Evolutionary conservation across 2,888 invertebrate species (phyloP).

Genomic region (Agrotis puta): DNA sequence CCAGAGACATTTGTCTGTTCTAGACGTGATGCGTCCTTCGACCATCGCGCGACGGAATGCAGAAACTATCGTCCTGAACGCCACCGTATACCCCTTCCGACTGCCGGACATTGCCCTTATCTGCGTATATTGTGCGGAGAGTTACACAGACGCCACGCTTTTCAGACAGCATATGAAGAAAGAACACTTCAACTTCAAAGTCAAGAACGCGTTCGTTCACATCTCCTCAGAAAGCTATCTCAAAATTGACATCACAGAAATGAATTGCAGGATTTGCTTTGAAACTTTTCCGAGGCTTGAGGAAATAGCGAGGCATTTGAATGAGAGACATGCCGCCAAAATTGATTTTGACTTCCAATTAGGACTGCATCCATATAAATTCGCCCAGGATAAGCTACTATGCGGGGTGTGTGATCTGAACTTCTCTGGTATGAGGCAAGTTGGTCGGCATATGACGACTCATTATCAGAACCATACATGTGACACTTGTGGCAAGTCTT

Average conservation of each 20-base stretch:
- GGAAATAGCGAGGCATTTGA: slow-evolving; percentile 78
- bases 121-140: slow-evolving; percentile 82
- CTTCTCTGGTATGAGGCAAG: slow-evolving; percentile 76
- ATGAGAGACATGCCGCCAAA: slow-evolving; percentile 71
- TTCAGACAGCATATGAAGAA: slow-evolving; percentile 78
- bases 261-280: slow-evolving; percentile 79
- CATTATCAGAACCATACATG: slow-evolving; percentile 84
- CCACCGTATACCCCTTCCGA: slow-evolving; percentile 83
- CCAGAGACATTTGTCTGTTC: slow-evolving; percentile 83
- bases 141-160: slow-evolving; percentile 65
- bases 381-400: slow-evolving; percentile 75
- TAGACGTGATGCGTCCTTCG: slow-evolving; percentile 78
- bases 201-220: slow-evolving; percentile 79
- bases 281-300: slow-evolving; percentile 72
- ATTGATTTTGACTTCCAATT: slow-evolving; percentile 74
- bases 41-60: slow-evolving; percentile 81
- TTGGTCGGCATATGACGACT: slow-evolving; percentile 82
- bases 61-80: slow-evolving; percentile 78
- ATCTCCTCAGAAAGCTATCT: slow-evolving; percentile 77
- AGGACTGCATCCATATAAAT: slow-evolving; percentile 82
- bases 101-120: slow-evolving; percentile 78
- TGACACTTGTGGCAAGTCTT: slow-evolving; percentile 84
- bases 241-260: slow-evolving; percentile 82
- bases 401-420: slow-evolving; percentile 80
- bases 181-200: slow-evolving; percentile 76